Evolutionary conservation across 2,113 vertebrate genomes (phyloP), one percentile per base, ranked within the genome.

Genomic region (Scomber japonicus): DNA sequence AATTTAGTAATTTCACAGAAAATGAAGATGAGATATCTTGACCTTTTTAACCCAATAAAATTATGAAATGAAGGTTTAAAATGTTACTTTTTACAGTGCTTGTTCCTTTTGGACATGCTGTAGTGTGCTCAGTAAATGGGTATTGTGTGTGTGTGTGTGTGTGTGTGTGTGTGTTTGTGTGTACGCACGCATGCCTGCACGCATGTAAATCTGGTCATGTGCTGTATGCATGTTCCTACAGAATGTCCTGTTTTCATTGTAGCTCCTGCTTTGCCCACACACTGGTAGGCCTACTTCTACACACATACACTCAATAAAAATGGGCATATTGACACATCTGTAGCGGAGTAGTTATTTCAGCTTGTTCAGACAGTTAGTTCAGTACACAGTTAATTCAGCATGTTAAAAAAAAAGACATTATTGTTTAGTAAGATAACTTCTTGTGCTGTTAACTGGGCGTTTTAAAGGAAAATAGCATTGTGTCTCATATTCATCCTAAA

Each of bases 331-430:
- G 70, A 80, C 78, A 77, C 51, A 67, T 60, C 48, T 64, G 80
- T 49, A 74, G 86, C 84, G 56, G 70, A 82, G 49, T 53, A 30
- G 75, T 75, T 67, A 16, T 79, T 83, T 59, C 57, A 88, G 83
- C 76, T 85, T 82, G 59, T 86, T 89, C 67, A 72, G 85, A 87
- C 73, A 79, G 79, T 87, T 75, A 85, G 69, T 88, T 84, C 50
- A 87, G 73, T 79, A 86, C 72, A 87, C 80, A 89, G 69, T 84
- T 87, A 73, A 75, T 80, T 81, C 71, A 71, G 68, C 89, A 86
- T 81, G 66, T 88, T 56, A 71, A 76, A 77, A 73, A 72, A 78
- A 76, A 76, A 73, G 16, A 79, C 70, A 83, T 68, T 45, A 68
- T 79, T 75, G 44, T 82, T 84, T 54, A 55, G 53, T 80, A 71